These are phyloP conservation scores for Chloebia gouldiae DNA, from an alignment of 2,113 vertebrate species.

Conservation along the genomic window DNA sequence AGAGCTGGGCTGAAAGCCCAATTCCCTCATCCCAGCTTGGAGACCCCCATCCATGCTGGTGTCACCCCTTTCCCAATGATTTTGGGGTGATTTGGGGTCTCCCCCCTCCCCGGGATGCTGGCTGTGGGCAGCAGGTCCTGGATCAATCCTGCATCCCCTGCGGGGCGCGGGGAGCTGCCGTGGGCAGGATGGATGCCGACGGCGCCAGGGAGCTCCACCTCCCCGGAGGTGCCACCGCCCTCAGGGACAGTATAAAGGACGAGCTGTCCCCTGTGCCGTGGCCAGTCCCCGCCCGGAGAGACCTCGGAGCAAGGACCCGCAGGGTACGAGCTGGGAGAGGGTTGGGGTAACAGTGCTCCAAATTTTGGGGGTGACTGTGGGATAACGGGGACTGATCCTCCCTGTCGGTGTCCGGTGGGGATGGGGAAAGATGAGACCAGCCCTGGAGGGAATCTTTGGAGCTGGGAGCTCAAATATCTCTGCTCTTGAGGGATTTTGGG, in stretches of 20 bases:
- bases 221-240: not conserved
- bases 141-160: not conserved
- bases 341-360: accelerated
- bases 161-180: accelerated
- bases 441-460: accelerated
- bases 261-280: not conserved
- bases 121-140: accelerated
- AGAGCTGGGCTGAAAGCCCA: not conserved
- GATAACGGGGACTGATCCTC: accelerated
- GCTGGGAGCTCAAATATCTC: not conserved
- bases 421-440: not conserved
- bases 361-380: not conserved
- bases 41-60: accelerated
- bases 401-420: accelerated
- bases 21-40: not conserved
- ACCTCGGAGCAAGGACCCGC: not conserved
- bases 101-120: not conserved
- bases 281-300: not conserved
- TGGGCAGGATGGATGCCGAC: not conserved
- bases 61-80: not conserved
- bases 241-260: not conserved
- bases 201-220: not conserved
- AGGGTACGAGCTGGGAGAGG: not conserved
- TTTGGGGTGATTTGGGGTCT: not conserved
- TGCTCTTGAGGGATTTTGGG: accelerated